Conservation (phyloP, 2,113 vertebrate genomes). For the Murina feae region DNA sequence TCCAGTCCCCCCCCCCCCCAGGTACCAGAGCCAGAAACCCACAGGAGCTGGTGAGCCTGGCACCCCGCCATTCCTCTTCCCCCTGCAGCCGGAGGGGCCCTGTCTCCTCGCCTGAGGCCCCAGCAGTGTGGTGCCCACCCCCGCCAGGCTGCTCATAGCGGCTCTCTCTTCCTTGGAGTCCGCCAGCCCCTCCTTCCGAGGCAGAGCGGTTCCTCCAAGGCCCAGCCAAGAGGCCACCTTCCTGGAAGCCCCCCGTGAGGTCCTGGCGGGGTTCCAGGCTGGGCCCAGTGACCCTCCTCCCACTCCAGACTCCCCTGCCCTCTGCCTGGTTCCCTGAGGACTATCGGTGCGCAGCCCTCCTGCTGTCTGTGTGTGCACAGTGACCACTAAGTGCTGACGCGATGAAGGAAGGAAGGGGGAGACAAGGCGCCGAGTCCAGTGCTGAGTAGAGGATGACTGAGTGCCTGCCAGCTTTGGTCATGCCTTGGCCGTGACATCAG, state of each 20-base stretch:
- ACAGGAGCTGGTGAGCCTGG: background rate
- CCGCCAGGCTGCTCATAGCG: accelerated
- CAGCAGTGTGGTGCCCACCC: accelerated
- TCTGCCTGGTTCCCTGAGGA: background rate
- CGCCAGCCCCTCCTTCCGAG: background rate
- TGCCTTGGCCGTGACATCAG: background rate
- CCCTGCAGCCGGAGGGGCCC: background rate
- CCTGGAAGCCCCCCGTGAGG: background rate
- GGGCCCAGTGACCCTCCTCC: background rate
- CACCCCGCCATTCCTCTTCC: background rate
- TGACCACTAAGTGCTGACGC: background rate
- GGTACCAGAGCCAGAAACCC: background rate
- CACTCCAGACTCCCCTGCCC: background rate
- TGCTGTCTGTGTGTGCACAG: background rate
- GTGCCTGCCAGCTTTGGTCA: background rate
- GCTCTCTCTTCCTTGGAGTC: background rate
- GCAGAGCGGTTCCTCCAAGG: background rate
- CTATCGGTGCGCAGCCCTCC: background rate
- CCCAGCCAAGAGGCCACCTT: background rate
- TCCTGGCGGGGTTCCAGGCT: background rate
- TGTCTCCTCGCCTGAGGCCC: background rate
- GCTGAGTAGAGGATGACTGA: background rate
- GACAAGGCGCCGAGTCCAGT: accelerated
- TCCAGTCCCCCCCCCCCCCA: background rate
- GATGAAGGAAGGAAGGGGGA: background rate